Evolutionary conservation across 1,140 invertebrate species (phyloP).

Genomic region (Drosophila funebris): DNA sequence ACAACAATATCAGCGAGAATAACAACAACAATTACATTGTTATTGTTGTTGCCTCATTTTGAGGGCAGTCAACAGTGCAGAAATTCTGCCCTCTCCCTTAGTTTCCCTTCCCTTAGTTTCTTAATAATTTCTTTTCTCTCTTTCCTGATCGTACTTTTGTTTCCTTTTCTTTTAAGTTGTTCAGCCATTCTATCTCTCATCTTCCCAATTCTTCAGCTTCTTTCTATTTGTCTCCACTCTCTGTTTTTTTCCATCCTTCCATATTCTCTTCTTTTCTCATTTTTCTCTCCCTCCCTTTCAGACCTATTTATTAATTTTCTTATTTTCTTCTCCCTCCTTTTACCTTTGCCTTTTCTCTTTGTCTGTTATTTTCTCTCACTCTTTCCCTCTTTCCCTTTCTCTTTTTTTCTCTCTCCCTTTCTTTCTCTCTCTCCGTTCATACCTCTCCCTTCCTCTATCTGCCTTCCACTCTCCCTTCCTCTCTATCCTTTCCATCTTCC

Average conservation of each 20-base stretch:
- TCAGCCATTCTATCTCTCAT: no score
- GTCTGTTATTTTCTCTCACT: no score
- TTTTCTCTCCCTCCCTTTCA: background rate
- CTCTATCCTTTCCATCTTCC: background rate
- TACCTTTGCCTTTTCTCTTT: no score
- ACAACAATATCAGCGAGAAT: background rate
- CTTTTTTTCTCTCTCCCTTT: background rate
- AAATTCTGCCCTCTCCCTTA: no score
- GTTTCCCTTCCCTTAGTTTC: no score
- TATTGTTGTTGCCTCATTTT: slow-evolving; percentile 28
- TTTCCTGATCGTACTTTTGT: no score
- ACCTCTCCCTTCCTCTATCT: background rate
- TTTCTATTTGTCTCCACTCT: no score
- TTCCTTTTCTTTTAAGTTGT: no score
- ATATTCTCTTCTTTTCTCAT: no score
- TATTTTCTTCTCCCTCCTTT: background rate
- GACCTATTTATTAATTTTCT: background rate
- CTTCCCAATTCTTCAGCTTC: no score
- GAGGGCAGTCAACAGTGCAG: slow-evolving; percentile 6
- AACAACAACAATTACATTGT: slow-evolving; percentile 2
- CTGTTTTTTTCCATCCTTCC: no score
- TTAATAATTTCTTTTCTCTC: no score
- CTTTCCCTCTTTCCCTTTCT: background rate
- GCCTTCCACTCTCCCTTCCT: background rate
- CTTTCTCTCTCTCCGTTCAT: background rate